Conservation (phyloP, 1,140 invertebrate species). For the Bombyx mandarina region DNA sequence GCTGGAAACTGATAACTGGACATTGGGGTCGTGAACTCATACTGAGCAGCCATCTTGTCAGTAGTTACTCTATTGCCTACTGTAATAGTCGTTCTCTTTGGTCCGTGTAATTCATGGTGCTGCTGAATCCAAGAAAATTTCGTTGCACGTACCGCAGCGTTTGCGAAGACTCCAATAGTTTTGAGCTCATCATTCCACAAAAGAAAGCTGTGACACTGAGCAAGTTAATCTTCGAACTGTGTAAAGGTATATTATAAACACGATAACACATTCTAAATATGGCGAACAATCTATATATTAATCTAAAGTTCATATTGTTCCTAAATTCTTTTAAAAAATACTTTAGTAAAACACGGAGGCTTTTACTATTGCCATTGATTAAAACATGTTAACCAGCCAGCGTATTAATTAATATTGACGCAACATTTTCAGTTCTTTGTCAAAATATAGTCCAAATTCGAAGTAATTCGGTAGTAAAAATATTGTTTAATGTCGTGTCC, state of each 20-base stretch:
- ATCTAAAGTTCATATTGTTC: too few relatives aligned
- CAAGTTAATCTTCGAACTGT: constrained; percentile 43
- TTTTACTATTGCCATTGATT: too few relatives aligned
- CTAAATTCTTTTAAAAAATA: too few relatives aligned
- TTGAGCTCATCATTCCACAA: constrained; percentile 22
- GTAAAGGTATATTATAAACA: constrained; percentile 33
- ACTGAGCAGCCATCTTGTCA: constrained; percentile 48
- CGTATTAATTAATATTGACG: too few relatives aligned
- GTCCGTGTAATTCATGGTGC: constrained; percentile 54
- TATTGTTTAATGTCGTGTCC: too few relatives aligned
- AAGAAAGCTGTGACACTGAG: constrained; percentile 13
- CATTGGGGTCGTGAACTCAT: constrained; percentile 32
- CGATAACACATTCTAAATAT: too few relatives aligned
- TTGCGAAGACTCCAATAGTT: constrained; percentile 15
- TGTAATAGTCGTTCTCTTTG: constrained; percentile 21
- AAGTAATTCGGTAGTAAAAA: too few relatives aligned
- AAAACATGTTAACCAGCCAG: too few relatives aligned
- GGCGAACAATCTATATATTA: too few relatives aligned
- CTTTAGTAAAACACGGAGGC: too few relatives aligned
- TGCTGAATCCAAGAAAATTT: constrained; percentile 25
- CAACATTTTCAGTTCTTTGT: too few relatives aligned
- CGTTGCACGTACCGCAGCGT: constrained; percentile 24
- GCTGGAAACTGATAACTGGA: constrained; percentile 32
- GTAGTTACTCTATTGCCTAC: constrained; percentile 36
- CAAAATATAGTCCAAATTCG: too few relatives aligned